Base-by-base conservation (phyloP, 2,888 invertebrate species). In the Dexiosoma caninum region DNA sequence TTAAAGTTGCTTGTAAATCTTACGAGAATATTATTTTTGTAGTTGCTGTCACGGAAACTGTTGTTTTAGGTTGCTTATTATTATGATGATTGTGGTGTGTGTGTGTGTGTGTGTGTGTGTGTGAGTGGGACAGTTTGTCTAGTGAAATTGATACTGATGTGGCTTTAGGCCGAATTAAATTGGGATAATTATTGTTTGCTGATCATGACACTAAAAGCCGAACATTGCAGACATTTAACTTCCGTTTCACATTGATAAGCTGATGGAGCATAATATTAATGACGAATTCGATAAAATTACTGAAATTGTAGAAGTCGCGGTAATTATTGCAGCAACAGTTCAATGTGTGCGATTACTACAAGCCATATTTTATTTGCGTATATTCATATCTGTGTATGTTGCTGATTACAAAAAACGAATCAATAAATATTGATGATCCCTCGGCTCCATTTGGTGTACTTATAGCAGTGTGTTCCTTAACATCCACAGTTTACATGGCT, bases 1-100 rank as follows among this genome's bases (percentile, higher is more conserved):
- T n/a, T n/a, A n/a, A n/a, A 60, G 78, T 82, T 81, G 19, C 46
- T 79, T 81, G 14, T 37, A 42, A 23, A 19, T 79, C 83, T 83
- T 16, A 16, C 76, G 81, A 37, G 16, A 59, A 23, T 32, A 77
- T 82, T 83, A 78, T 67, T 69, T 81, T 71, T 77, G 71, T 67
- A 62, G 76, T 64, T 37, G 12, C 2, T 37, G n/a, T 37, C n/a
- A 10, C n/a, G 14, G n/a, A n/a, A 10, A 14, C 37, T n/a, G 10
- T 12, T 37, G 12, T 37, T 14, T n/a, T 37, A 27, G 27, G 27
- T 27, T 5, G 5, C 0, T 14, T 14, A 14, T 37, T 37, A 6
- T n/a, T 37, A 37, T 37, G n/a, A n/a, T 37, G n/a, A 3, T 37
- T 5, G n/a, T 37, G 5, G 37, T 8, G 16, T 8, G 14, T 5